Conservation (phyloP, 2,797 vertebrate species). For the Pseudochaenichthys georgianus region DNA sequence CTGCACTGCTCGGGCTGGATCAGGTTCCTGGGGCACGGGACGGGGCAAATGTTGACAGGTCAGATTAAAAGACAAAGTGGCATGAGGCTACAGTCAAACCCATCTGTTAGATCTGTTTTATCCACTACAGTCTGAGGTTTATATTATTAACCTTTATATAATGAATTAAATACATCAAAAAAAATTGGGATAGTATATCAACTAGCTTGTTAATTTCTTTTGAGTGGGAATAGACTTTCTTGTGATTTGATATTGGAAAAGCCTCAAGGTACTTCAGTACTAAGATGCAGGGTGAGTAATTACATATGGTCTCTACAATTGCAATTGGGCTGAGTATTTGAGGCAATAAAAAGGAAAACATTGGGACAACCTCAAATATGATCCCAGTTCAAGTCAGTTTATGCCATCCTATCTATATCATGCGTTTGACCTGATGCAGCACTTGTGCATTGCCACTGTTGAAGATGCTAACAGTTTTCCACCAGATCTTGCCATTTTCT, state of each 20-base stretch:
- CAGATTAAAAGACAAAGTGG: not conserved
- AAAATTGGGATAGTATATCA: not conserved
- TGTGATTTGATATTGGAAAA: not conserved
- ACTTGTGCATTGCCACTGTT: not conserved
- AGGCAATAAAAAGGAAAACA: not conserved
- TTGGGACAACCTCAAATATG: not conserved
- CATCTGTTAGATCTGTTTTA: not conserved
- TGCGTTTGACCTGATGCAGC: constrained; percentile 1
- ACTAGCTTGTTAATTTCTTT: not conserved
- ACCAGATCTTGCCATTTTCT: too few species aligned
- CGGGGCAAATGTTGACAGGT: too few species aligned
- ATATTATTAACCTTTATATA: not conserved
- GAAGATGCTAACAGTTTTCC: too few species aligned
- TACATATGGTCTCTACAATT: not conserved
- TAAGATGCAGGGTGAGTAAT: not conserved
- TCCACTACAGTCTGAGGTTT: not conserved
- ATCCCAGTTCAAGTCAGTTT: not conserved
- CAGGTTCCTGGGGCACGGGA: constrained; percentile 88
- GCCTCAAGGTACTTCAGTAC: not conserved
- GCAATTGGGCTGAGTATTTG: not conserved
- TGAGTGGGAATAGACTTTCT: too few species aligned
- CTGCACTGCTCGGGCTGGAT: constrained; percentile 94
- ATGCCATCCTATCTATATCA: not conserved
- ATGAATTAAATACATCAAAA: not conserved
- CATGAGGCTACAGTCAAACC: not conserved